Conservation (phyloP, 2,113 vertebrate species). For the Misgurnus anguillicaudatus region DNA sequence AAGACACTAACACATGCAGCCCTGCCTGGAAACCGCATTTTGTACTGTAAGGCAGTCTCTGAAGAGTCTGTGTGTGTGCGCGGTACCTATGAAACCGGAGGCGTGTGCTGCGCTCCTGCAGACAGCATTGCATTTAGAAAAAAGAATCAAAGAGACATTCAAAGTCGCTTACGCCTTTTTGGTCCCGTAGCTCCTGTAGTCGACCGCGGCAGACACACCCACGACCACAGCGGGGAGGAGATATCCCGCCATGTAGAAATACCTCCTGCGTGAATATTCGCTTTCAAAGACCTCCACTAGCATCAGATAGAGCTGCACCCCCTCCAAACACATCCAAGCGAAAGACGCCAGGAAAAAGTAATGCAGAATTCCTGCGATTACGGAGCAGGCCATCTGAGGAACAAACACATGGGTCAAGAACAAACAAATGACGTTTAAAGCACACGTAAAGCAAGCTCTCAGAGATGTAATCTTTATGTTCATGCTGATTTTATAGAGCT, state of each 20-base stretch:
- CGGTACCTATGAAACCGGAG: background rate
- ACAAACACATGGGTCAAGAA: slow-evolving; percentile 6
- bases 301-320: slow-evolving; percentile 98
- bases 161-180: slow-evolving; percentile 88
- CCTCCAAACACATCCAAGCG: slow-evolving; percentile 99
- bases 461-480: too few relatives aligned
- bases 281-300: slow-evolving; percentile 98
- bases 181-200: slow-evolving; percentile 96
- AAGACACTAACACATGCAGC: slow-evolving; percentile 79
- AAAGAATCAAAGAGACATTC: background rate
- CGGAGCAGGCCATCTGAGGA: slow-evolving; percentile 89
- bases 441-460: too few relatives aligned
- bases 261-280: slow-evolving; percentile 98
- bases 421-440: background rate
- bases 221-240: slow-evolving; percentile 97
- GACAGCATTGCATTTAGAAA: background rate
- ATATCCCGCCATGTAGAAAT: slow-evolving; percentile 97
- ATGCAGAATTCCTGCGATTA: slow-evolving; percentile 95
- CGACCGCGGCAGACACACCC: slow-evolving; percentile 93
- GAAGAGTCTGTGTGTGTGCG: slow-evolving; percentile 57
- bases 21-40: slow-evolving; percentile 76
- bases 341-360: slow-evolving; percentile 99
- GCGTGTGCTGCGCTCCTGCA: background rate
- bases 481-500: background rate
- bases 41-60: slow-evolving; percentile 81